A percentile compares a stretch with the other conserved stretches of the same genome.
These are phyloP conservation scores for Chrysolina oricalcia DNA, from an alignment of 2,888 invertebrate species.

Conservation along the genomic window DNA sequence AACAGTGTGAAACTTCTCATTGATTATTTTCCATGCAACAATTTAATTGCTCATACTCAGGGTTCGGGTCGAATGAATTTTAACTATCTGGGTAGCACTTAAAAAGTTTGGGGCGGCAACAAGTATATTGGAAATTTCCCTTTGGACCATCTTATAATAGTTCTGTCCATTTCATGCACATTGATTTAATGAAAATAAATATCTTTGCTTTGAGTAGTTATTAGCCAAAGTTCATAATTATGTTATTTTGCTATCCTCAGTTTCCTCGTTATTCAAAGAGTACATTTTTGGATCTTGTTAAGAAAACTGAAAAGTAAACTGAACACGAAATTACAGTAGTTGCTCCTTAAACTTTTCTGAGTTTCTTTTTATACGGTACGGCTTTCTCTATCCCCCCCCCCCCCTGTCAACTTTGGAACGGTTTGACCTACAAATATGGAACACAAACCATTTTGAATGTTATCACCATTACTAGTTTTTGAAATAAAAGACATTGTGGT, in stretches of 20 bases:
- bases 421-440: too few relatives aligned
- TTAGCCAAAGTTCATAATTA: slow-evolving; percentile 9
- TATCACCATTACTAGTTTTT: too few relatives aligned
- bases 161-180: slow-evolving; percentile 17
- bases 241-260: background rate
- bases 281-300: background rate
- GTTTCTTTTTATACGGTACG: too few relatives aligned
- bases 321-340: too few relatives aligned
- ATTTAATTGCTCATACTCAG: background rate
- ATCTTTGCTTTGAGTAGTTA: slow-evolving; percentile 4
- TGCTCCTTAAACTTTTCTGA: too few relatives aligned
- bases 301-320: background rate
- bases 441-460: too few relatives aligned
- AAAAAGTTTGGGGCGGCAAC: background rate
- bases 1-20: background rate
- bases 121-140: slow-evolving; percentile 21
- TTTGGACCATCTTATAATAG: slow-evolving; percentile 8
- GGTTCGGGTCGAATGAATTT: background rate
- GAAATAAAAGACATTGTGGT: too few relatives aligned
- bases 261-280: background rate
- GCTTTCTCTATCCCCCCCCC: too few relatives aligned
- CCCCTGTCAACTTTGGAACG: too few relatives aligned
- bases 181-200: slow-evolving; percentile 23
- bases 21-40: background rate
- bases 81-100: slow-evolving; percentile 10